A percentile compares a stretch with the other conserved stretches of the same genome.
Conservation (phyloP, 2,888 invertebrate species). For the Trichacis sp. region DNA sequence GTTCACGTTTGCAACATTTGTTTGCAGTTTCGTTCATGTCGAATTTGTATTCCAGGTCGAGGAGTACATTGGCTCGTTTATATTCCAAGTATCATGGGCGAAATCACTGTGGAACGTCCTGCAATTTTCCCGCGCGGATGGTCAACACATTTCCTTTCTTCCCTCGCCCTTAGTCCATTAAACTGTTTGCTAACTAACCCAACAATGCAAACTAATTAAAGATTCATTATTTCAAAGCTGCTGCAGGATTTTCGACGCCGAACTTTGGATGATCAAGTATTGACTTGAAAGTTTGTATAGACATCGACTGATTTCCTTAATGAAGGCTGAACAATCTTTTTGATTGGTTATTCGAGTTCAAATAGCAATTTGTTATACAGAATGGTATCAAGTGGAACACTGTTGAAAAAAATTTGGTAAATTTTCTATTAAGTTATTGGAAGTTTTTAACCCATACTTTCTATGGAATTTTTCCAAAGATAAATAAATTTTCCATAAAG, state of each 20-base stretch:
- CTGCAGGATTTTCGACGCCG: neutral
- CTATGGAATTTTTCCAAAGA: too few species aligned
- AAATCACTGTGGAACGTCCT: constrained; percentile 32
- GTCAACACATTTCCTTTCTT: constrained; percentile 15
- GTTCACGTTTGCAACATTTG: constrained; percentile 10
- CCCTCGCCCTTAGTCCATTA: constrained; percentile 24
- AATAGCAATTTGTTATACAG: too few species aligned
- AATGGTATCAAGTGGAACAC: too few species aligned
- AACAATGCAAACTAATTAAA: constrained; percentile 57
- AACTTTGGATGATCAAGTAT: neutral
- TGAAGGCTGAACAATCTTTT: neutral
- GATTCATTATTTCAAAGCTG: constrained; percentile 47
- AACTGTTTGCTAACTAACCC: constrained; percentile 46
- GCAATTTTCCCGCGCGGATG: constrained; percentile 40
- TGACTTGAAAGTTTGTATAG: neutral
- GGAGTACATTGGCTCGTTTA: constrained; percentile 20
- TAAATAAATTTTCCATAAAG: too few species aligned
- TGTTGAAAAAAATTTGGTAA: too few species aligned
- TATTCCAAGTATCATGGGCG: constrained; percentile 24
- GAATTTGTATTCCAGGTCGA: constrained; percentile 19
- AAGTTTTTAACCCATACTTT: too few species aligned
- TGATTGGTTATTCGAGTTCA: too few species aligned
- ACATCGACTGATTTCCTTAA: neutral
- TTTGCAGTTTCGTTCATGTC: constrained; percentile 13
- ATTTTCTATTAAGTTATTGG: too few species aligned